Evolutionary conservation across 2,797 vertebrate genomes (phyloP).

Genomic region (Bradypus variegatus): DNA sequence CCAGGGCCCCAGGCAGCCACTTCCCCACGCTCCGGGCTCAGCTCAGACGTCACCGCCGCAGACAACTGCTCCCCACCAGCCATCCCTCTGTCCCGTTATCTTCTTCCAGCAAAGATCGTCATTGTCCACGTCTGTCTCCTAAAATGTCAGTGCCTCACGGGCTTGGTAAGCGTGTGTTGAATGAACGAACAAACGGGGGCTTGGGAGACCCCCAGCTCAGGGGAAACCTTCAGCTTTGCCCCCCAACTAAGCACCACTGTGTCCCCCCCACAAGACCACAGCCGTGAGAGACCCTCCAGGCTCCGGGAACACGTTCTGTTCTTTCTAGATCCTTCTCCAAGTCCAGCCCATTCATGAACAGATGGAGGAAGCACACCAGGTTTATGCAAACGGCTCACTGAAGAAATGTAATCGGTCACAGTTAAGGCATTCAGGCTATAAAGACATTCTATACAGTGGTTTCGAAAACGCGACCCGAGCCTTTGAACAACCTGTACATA

Average conservation of each 20-base stretch:
- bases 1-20: no score
- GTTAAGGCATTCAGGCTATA: conserved; percentile 28
- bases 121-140: no score
- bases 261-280: background rate
- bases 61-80: no score
- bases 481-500: background rate
- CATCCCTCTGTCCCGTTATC: no score
- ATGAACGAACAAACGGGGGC: background rate
- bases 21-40: no score
- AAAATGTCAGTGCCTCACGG: no score
- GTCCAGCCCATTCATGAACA: no score
- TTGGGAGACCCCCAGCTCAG: background rate
- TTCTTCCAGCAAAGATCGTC: no score
- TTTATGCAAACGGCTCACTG: background rate
- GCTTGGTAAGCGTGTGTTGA: background rate
- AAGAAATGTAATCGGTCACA: conserved; percentile 50
- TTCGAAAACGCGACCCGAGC: background rate
- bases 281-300: background rate
- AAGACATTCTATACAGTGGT: no score
- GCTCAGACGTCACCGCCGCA: no score
- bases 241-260: no score
- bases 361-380: background rate
- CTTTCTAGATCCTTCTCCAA: background rate
- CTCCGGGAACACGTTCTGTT: background rate
- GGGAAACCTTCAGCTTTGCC: background rate